Percentiles rank a stretch among this genome's conserved stretches.
These are phyloP conservation scores for Pygocentrus nattereri DNA, from an alignment of 2,797 vertebrate species.

Conservation along the genomic window DNA sequence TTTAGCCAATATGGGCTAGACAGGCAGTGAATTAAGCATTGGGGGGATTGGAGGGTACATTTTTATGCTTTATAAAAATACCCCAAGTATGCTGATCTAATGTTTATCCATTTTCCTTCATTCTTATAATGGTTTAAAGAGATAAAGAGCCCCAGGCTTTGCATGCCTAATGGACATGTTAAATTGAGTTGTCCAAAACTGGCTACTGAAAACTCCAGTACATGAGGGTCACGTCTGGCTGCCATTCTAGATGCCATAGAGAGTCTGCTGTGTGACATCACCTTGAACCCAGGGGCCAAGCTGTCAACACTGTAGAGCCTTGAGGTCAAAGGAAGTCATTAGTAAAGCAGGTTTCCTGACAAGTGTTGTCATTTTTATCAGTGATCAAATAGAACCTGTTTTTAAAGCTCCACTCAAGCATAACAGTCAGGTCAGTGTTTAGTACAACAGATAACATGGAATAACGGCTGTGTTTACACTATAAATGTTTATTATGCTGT, in stretches of 20 bases:
- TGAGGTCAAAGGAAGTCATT: constrained; percentile 46
- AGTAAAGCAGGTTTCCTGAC: constrained; percentile 24
- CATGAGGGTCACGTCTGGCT: constrained; percentile 22
- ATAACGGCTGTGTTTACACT: constrained; percentile 1
- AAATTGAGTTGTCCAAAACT: constrained; percentile 21
- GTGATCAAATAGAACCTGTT: constrained; percentile 20
- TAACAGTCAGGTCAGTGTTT: not conserved
- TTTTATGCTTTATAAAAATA: not conserved
- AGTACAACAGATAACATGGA: not conserved
- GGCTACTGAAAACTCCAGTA: not conserved
- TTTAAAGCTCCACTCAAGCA: constrained; percentile 3
- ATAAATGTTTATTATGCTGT: not conserved
- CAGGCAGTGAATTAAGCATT: not conserved
- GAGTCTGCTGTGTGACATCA: constrained; percentile 45
- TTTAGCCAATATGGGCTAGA: not conserved
- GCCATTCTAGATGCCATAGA: constrained; percentile 29
- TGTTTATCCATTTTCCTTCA: not conserved
- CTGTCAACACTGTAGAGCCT: constrained; percentile 23
- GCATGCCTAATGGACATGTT: not conserved
- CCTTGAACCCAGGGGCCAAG: constrained; percentile 38
- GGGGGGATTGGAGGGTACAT: not conserved
- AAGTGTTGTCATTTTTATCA: constrained; percentile 42
- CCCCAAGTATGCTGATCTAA: not conserved
- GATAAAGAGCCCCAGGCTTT: not conserved
- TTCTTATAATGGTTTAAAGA: not conserved